A percentile compares a stretch with the other conserved stretches of the same genome.
phyloP scores from a whole-genome alignment of 2,113 vertebrate species.

The Callipepla californica region DNA sequence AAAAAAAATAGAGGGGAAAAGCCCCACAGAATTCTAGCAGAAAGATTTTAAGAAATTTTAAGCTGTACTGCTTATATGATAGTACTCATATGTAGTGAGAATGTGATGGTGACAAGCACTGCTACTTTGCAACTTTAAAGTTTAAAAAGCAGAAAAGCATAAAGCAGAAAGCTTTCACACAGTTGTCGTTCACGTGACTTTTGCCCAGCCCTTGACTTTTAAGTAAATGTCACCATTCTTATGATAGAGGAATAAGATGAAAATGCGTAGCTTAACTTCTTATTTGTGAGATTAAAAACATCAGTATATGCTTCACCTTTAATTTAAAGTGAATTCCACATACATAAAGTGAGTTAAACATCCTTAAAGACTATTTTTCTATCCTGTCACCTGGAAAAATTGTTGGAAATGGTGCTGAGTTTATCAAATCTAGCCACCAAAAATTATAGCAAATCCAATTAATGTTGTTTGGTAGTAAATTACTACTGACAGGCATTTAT shows the following conservation, averaged over 20 bases:
- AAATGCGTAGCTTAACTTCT: background rate
- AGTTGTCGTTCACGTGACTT: background rate
- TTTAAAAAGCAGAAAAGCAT: background rate
- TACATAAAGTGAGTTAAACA: constrained; percentile 11
- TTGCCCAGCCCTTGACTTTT: background rate
- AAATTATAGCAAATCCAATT: constrained; percentile 61
- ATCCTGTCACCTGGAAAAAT: constrained; percentile 45
- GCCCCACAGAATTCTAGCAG: background rate
- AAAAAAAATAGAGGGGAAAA: background rate
- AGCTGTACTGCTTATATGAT: background rate
- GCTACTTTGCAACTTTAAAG: background rate
- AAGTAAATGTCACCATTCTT: background rate
- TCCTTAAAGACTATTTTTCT: constrained; percentile 17
- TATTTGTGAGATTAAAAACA: background rate
- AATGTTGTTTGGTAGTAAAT: constrained; percentile 63
- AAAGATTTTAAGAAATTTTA: background rate
- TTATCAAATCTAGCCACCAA: constrained; percentile 60
- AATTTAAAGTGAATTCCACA: background rate
- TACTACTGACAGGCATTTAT: constrained; percentile 68
- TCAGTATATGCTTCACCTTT: background rate
- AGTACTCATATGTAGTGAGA: background rate
- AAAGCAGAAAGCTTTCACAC: background rate
- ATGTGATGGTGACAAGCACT: background rate
- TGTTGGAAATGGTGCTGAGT: constrained; percentile 45
- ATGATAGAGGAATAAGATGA: background rate